A percentile compares a stretch with the other conserved stretches of the same genome.
Conservation (phyloP, 2,888 invertebrate genomes). For the Melangyna quadrimaculata region DNA sequence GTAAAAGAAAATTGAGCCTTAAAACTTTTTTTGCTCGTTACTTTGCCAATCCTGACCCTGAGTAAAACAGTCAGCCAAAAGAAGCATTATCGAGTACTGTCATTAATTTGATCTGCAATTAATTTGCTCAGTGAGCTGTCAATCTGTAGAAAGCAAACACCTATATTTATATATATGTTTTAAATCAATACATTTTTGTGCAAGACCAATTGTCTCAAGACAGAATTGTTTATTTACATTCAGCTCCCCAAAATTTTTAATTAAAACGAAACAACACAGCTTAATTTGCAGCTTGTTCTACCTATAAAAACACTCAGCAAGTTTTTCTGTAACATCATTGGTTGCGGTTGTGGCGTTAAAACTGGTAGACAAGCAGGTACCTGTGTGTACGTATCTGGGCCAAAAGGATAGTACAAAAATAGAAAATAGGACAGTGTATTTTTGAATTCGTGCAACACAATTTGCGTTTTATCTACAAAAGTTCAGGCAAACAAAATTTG, state of each 20-base stretch:
- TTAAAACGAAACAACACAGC: conserved; percentile 29
- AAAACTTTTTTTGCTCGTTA: neutral
- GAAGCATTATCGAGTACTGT: neutral
- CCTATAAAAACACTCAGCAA: neutral
- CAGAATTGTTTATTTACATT: conserved; percentile 28
- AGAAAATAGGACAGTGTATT: neutral
- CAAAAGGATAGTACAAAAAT: neutral
- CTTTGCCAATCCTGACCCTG: neutral
- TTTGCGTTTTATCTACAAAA: conserved; percentile 51
- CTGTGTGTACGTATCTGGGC: neutral
- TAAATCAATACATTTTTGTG: neutral
- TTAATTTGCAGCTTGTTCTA: neutral
- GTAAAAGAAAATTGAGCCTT: neutral
- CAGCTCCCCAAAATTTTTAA: neutral
- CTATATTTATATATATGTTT: too few relatives aligned
- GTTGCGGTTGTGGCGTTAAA: conserved; percentile 3
- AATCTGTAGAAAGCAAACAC: neutral
- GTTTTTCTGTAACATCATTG: neutral
- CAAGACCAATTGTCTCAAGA: conserved; percentile 42
- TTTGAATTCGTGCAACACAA: conserved; percentile 29
- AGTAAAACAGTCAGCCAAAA: neutral
- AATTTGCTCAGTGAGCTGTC: conserved; percentile 57
- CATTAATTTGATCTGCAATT: conserved; percentile 62
- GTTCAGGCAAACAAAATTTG: conserved; percentile 26
- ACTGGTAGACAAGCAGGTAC: too few relatives aligned